These are phyloP conservation scores for Macrobrachium rosenbergii DNA, from an alignment of 1,140 invertebrate species.

Conservation along the genomic window DNA sequence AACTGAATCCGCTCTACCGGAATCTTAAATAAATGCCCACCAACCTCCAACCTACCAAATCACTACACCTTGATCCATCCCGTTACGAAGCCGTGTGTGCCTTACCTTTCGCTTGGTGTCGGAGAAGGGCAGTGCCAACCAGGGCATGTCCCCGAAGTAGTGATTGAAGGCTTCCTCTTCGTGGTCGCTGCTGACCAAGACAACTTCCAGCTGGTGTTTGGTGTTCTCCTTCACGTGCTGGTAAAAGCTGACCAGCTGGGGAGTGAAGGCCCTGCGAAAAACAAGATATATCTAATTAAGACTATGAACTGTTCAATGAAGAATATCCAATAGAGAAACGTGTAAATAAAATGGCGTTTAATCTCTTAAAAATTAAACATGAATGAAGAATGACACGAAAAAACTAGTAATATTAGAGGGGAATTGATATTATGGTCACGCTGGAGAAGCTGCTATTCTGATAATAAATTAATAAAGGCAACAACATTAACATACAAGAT, in stretches of 20 bases:
- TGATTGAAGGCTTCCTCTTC: slow-evolving; percentile 42
- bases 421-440: no score
- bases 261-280: slow-evolving; percentile 39
- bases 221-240: slow-evolving; percentile 56
- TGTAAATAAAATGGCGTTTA: neutral
- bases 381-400: no score
- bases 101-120: slow-evolving; percentile 56
- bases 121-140: slow-evolving; percentile 51
- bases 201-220: slow-evolving; percentile 54
- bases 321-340: neutral
- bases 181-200: slow-evolving; percentile 48
- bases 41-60: no score
- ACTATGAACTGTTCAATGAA: no score
- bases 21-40: no score
- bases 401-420: no score
- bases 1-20: neutral
- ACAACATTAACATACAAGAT: no score
- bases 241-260: slow-evolving; percentile 54
- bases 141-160: slow-evolving; percentile 55
- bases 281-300: neutral
- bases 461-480: no score
- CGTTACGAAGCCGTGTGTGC: neutral
- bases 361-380: neutral
- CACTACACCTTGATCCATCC: neutral
- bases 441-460: no score